Evolutionary conservation across 2,797 vertebrate species (phyloP).

Genomic region (Enteromius trimaculatus): DNA sequence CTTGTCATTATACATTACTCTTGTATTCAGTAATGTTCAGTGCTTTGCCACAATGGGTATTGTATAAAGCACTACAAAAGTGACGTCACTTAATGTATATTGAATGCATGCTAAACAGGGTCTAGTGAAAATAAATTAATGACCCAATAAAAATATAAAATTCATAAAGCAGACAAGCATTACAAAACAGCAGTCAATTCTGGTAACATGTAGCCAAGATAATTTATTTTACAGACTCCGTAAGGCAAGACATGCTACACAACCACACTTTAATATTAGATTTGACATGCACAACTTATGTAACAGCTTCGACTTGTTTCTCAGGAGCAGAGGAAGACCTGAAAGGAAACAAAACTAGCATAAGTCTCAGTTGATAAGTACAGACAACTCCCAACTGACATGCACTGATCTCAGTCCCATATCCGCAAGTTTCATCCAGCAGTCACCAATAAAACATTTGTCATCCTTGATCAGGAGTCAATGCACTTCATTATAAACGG

Average conservation of each 20-base stretch:
- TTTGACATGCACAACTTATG: background rate
- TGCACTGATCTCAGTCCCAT: slow-evolving; percentile 93
- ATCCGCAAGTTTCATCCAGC: slow-evolving; percentile 96
- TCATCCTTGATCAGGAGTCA: slow-evolving; percentile 90
- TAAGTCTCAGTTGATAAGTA: background rate
- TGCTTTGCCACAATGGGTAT: too few species aligned
- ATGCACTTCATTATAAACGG: slow-evolving; percentile 11
- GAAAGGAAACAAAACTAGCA: background rate
- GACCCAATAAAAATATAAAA: too few species aligned
- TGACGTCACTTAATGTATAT: too few species aligned
- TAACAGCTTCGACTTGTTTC: background rate
- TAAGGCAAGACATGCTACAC: rapidly evolving
- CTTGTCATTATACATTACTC: too few species aligned
- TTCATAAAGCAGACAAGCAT: too few species aligned
- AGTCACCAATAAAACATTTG: slow-evolving; percentile 73
- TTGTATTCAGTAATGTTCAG: too few species aligned
- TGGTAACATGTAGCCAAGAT: background rate
- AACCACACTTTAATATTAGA: background rate
- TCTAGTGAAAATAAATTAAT: too few species aligned
- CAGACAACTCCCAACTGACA: too few species aligned
- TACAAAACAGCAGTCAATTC: background rate
- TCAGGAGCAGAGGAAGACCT: background rate
- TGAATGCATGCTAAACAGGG: too few species aligned
- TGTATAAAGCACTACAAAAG: too few species aligned
- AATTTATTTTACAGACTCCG: background rate